Evolutionary conservation across 2,113 vertebrate genomes (phyloP), one percentile per base, ranked within the genome.

Genomic region (Phalacrocorax pelagicus): DNA sequence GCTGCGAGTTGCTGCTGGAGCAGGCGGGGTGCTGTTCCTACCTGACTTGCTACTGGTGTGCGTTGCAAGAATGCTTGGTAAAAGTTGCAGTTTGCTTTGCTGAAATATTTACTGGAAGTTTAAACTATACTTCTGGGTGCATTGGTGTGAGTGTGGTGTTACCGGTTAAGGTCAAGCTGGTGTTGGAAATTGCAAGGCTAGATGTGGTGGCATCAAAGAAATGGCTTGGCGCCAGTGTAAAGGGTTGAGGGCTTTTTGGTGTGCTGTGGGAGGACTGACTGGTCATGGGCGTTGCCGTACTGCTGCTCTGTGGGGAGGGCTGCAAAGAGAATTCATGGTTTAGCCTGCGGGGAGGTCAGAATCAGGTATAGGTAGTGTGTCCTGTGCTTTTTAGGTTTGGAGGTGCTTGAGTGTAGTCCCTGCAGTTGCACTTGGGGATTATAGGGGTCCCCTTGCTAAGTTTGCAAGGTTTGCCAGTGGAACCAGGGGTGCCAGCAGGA

Each of bases 141-240:
- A 1, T 51, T 63, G 38, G 11, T 0, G 0, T 21, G 11, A 36
- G 30, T 15, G 7, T 0, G 0, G 5, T 20, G 27, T 38, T 74
- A 29, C 5, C 1, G 5, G 38, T 71, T 46, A 58, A 32, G 67
- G 57, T 36, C 29, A 22, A 8, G 62, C 16, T 26, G n/a, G 18
- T 34, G 36, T 17, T 52, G 52, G 47, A 59, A 61, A 29, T 38
- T 20, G 9, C 26, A 19, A 26, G 52, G 9, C 26, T 16, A 26
- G 57, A 30, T 61, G 26, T 58, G 29, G 19, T 58, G 62, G 55
- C 36, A 23, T 73, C 44, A 34, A 26, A 55, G 77, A 18, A 6
- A 5, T 4, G 13, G 27, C 10, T 62, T 23, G 27, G 26, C 0
- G 4, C 17, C 34, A 3, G 19, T 12, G 24, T n/a, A 26, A 57